A percentile compares a stretch with the other conserved stretches of the same genome.
Conservation (phyloP, 2,797 vertebrate species). For the Anguilla obscura region DNA sequence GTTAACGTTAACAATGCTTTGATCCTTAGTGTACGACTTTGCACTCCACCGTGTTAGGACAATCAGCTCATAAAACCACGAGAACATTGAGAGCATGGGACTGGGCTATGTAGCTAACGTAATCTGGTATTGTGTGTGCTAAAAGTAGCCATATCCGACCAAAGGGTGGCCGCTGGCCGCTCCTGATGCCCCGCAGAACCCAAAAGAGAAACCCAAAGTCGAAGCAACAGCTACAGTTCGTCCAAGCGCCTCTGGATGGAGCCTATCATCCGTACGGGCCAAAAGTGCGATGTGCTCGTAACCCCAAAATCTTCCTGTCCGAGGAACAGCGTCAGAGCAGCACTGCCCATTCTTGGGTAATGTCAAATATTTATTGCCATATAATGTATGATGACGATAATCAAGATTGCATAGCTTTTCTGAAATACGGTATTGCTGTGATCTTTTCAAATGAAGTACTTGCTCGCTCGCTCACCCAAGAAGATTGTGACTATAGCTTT, state of each 20-base stretch:
- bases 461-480: neutral
- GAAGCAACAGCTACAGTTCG: neutral
- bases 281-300: neutral
- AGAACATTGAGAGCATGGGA: neutral
- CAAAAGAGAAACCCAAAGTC: neutral
- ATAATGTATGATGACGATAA: neutral
- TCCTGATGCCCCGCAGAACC: slow-evolving; percentile 6
- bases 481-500: neutral
- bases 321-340: neutral
- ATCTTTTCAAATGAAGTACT: neutral
- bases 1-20: neutral
- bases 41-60: neutral
- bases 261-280: neutral
- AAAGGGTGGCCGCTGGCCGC: slow-evolving; percentile 15
- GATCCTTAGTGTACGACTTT: neutral
- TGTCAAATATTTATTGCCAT: neutral
- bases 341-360: neutral
- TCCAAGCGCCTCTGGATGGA: neutral
- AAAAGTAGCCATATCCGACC: neutral
- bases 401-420: neutral
- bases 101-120: neutral
- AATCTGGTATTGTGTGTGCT: neutral
- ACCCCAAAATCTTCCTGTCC: neutral
- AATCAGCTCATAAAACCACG: neutral
- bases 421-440: neutral